Conservation (phyloP, 1,140 invertebrate species). For the Drosophila insularis region DNA sequence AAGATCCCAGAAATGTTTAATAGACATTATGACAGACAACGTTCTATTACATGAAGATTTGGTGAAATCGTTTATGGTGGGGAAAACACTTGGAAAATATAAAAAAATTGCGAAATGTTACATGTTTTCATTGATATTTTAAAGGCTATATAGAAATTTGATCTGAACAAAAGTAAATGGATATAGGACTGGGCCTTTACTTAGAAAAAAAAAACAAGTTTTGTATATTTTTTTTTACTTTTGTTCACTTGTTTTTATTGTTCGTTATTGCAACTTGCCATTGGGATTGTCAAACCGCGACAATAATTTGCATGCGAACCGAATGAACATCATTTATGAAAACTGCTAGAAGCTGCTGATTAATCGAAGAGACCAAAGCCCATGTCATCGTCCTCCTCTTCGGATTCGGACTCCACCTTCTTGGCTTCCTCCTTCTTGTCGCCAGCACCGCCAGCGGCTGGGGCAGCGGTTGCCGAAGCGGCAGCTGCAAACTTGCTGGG, state of each 20-base stretch:
- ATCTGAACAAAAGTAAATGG: neutral
- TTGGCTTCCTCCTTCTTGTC: slow-evolving; percentile 89
- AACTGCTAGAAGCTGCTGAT: slow-evolving; percentile 56
- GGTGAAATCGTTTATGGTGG: too few relatives aligned
- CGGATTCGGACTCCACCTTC: slow-evolving; percentile 91
- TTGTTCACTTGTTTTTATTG: slow-evolving; percentile 3
- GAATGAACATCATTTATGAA: slow-evolving; percentile 51
- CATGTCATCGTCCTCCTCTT: slow-evolving; percentile 97
- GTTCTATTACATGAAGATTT: too few relatives aligned
- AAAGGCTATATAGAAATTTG: neutral
- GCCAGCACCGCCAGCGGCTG: slow-evolving; percentile 85
- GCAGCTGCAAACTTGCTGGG: slow-evolving; percentile 95
- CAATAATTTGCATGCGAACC: slow-evolving; percentile 67
- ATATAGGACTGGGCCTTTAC: too few relatives aligned
- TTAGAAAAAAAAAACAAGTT: neutral
- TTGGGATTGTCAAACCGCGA: slow-evolving; percentile 81
- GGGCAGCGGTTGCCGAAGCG: slow-evolving; percentile 85
- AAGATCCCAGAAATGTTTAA: too few relatives aligned
- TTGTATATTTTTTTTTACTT: neutral
- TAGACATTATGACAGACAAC: too few relatives aligned
- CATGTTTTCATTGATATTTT: too few relatives aligned
- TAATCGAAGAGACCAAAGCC: slow-evolving; percentile 98
- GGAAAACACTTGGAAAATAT: too few relatives aligned
- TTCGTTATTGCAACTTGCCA: slow-evolving; percentile 66
- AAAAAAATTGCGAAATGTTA: too few relatives aligned